Conservation (phyloP, 2,888 invertebrate species). For the Archaeoteleia sp. region DNA sequence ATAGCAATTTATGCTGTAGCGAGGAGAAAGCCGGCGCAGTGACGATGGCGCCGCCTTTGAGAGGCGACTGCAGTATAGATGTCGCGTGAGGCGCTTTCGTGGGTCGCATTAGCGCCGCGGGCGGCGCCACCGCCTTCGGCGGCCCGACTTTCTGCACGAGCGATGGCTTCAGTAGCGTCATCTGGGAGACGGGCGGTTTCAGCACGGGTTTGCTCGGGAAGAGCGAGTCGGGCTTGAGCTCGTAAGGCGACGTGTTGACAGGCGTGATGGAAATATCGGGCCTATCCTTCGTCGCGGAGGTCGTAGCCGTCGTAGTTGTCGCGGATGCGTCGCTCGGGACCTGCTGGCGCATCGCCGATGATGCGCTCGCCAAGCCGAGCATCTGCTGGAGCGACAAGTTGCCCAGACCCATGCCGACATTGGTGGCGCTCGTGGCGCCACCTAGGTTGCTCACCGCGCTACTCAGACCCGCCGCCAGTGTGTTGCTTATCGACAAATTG, state of each 20-base stretch:
- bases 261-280: constrained; percentile 76
- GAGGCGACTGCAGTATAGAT: constrained; percentile 62
- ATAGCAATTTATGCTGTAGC: constrained; percentile 69
- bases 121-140: constrained; percentile 56
- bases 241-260: constrained; percentile 47
- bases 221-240: constrained; percentile 52
- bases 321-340: constrained; percentile 55
- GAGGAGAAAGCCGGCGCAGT: constrained; percentile 39
- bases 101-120: constrained; percentile 64
- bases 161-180: constrained; percentile 66
- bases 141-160: constrained; percentile 54
- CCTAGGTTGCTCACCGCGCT: no score
- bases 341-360: constrained; percentile 6
- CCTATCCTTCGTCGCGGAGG: constrained; percentile 73
- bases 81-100: constrained; percentile 67
- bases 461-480: constrained; percentile 58
- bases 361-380: constrained; percentile 58
- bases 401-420: constrained; percentile 53
- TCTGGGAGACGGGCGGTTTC: constrained; percentile 58
- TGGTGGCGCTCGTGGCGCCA: constrained; percentile 30
- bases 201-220: constrained; percentile 8
- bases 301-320: constrained; percentile 61
- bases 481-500: constrained; percentile 62
- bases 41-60: constrained; percentile 49
- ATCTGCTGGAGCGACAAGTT: constrained; percentile 62